Percentiles rank a stretch among this genome's conserved stretches.
Conservation (phyloP, 92 coral and sea anemone species). For the Virgularia gustaviana region DNA sequence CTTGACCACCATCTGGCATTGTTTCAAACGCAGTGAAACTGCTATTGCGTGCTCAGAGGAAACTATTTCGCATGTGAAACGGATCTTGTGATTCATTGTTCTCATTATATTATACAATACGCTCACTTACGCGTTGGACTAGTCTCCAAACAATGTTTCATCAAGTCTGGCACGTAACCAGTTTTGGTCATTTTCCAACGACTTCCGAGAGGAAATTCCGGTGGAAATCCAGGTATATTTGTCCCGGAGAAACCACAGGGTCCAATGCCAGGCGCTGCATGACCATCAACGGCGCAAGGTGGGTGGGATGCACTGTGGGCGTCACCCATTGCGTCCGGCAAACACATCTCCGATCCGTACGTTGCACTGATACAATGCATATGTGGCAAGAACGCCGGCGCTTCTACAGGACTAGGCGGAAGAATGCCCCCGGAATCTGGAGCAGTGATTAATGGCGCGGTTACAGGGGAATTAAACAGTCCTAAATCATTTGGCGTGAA, state of each 20-base stretch:
- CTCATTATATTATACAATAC: too few relatives aligned
- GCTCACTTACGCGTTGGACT: conserved; percentile 25
- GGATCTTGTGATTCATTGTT: too few relatives aligned
- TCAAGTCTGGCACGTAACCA: conserved; percentile 22
- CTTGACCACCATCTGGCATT: too few relatives aligned
- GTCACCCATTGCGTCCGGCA: not conserved
- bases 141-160: conserved; percentile 25
- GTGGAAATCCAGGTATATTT: conserved; percentile 32
- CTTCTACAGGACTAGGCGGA: conserved; percentile 26
- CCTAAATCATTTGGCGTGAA: conserved; percentile 8
- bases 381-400: conserved; percentile 1
- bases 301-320: not conserved
- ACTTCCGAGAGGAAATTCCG: conserved; percentile 27
- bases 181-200: conserved; percentile 37
- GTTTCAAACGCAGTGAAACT: too few relatives aligned
- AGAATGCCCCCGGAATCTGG: not conserved
- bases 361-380: conserved; percentile 26
- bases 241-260: conserved; percentile 40
- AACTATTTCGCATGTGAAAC: too few relatives aligned
- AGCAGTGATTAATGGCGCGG: conserved; percentile 36
- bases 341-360: conserved; percentile 29
- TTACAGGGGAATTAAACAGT: conserved; percentile 22
- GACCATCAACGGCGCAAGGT: conserved; percentile 3
- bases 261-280: conserved; percentile 29
- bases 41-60: too few relatives aligned